Evolutionary conservation across 2,888 invertebrate species (phyloP).

Genomic region (Drosophila aldrichi): DNA sequence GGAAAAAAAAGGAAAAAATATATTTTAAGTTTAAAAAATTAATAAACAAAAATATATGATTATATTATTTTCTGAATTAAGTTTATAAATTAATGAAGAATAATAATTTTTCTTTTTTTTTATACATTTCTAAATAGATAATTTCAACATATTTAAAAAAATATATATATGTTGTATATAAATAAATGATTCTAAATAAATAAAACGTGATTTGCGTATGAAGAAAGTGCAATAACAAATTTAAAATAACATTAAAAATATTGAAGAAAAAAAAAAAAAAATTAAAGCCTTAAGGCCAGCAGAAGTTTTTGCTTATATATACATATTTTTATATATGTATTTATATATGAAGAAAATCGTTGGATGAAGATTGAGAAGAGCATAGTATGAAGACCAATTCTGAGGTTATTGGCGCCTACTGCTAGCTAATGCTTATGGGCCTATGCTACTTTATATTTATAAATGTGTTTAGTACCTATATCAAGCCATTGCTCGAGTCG

Average conservation of each 20-base stretch:
- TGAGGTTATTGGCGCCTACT: conserved; percentile 73
- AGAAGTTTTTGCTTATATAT: not conserved
- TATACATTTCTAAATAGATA: no score
- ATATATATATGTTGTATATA: no score
- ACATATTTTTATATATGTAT: not conserved
- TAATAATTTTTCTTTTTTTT: no score
- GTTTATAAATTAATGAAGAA: no score
- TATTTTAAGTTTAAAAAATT: no score
- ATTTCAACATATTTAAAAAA: no score
- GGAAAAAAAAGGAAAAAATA: not conserved
- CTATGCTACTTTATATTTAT: conserved; percentile 20
- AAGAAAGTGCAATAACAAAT: no score
- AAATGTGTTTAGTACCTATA: conserved; percentile 55
- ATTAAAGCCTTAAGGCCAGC: not conserved
- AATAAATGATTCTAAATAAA: no score
- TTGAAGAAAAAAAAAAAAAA: not conserved
- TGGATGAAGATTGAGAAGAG: conserved; percentile 28
- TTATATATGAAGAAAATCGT: conserved; percentile 19
- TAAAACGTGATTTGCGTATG: no score
- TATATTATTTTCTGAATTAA: no score
- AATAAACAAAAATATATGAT: no score
- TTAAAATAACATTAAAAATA: not conserved
- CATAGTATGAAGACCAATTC: conserved; percentile 71
- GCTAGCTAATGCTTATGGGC: conserved; percentile 52
- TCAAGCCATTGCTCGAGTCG: no score